Percentiles rank a stretch among this genome's conserved stretches.
phyloP scores from a whole-genome alignment of 2,888 invertebrate genomes.

The Patella depressa region DNA sequence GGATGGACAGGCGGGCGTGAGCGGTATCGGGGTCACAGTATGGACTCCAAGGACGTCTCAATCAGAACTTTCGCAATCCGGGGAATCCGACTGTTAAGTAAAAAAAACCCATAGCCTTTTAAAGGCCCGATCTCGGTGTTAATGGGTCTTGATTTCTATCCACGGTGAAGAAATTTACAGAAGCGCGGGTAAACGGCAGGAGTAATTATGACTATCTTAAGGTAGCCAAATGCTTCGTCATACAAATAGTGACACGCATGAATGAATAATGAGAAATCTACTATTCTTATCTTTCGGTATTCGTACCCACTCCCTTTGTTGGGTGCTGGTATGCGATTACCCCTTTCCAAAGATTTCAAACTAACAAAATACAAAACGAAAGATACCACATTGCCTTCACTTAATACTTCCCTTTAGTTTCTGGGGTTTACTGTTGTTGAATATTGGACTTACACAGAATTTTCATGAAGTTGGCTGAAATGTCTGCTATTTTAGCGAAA shows the following conservation, averaged over 20 bases:
- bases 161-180: conserved; percentile 79
- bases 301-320: too few species aligned
- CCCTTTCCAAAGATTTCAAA: too few species aligned
- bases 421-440: too few species aligned
- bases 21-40: conserved; percentile 29
- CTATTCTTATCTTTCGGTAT: conserved; percentile 73
- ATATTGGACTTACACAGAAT: too few species aligned
- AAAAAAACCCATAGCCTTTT: conserved; percentile 78
- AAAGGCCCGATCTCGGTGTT: conserved; percentile 74
- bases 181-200: conserved; percentile 78
- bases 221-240: conserved; percentile 77
- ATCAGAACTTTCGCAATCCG: conserved; percentile 79
- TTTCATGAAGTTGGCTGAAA: too few species aligned
- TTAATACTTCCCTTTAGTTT: too few species aligned
- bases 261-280: conserved; percentile 71
- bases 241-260: conserved; percentile 77
- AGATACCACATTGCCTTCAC: too few species aligned
- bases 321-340: too few species aligned
- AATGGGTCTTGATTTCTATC: conserved; percentile 79
- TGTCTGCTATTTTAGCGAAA: too few species aligned
- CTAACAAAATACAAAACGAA: too few species aligned
- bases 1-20: conserved; percentile 19
- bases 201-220: conserved; percentile 71
- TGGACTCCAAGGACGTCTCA: conserved; percentile 70
- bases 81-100: conserved; percentile 80